These are phyloP conservation scores for Varanus komodoensis DNA, from an alignment of 2,113 vertebrate genomes.

Conservation along the genomic window DNA sequence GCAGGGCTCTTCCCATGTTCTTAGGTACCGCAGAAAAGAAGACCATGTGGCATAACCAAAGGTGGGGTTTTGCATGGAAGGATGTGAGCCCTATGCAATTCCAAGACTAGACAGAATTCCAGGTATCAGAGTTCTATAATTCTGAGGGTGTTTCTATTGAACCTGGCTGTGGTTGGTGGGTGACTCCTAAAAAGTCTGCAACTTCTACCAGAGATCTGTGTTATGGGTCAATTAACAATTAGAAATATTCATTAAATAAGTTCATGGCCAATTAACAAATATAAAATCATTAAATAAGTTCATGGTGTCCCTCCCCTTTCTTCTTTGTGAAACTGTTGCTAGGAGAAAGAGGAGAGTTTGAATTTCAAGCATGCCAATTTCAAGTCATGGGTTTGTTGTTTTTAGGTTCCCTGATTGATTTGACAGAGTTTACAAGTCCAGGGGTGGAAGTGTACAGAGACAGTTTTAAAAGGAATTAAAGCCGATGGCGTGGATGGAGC, in stretches of 20 bases:
- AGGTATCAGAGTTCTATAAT: too few species aligned
- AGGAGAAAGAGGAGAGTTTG: not conserved
- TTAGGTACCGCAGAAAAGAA: too few species aligned
- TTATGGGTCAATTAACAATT: not conserved
- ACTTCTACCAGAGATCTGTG: not conserved
- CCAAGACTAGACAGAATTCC: too few species aligned
- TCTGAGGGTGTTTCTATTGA: too few species aligned
- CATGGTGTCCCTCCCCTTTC: not conserved
- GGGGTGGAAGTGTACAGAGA: not conserved
- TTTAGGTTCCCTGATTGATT: not conserved
- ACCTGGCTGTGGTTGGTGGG: too few species aligned
- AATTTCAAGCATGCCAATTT: not conserved
- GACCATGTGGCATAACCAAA: too few species aligned
- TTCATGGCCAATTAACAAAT: too few species aligned
- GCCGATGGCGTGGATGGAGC: not conserved
- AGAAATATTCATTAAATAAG: too few species aligned
- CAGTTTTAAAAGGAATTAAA: slow-evolving; percentile 12
- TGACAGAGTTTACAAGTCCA: not conserved
- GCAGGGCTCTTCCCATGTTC: too few species aligned
- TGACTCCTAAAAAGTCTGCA: not conserved
- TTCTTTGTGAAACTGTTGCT: not conserved
- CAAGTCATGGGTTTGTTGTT: slow-evolving; percentile 1
- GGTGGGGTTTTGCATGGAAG: too few species aligned
- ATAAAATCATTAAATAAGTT: not conserved
- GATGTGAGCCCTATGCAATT: too few species aligned